These are phyloP conservation scores for Gerris lacustris DNA, from an alignment of 2,888 invertebrate species.

Conservation along the genomic window DNA sequence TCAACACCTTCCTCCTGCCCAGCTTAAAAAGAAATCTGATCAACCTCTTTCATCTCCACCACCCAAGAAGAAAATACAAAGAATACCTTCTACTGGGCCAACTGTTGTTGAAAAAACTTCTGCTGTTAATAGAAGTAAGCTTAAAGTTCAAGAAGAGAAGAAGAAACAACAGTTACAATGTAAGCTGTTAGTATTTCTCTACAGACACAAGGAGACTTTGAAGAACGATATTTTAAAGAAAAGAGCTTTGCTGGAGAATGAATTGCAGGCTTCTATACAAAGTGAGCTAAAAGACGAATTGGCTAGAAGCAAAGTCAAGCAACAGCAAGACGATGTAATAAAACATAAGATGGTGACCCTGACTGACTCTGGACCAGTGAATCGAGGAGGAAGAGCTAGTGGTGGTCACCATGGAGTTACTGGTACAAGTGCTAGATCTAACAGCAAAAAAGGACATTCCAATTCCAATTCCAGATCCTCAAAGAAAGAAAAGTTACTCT, in stretches of 20 bases:
- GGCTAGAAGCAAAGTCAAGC: not conserved
- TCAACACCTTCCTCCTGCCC: not conserved
- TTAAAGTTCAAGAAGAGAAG: constrained; percentile 40
- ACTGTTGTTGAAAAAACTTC: not conserved
- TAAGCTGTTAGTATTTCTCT: constrained; percentile 58
- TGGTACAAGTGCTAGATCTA: constrained; percentile 29
- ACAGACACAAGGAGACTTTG: constrained; percentile 79
- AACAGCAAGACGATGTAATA: constrained; percentile 13
- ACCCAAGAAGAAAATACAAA: constrained; percentile 25
- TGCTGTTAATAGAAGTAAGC: constrained; percentile 19
- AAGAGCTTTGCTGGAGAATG: constrained; percentile 74
- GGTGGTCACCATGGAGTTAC: constrained; percentile 4
- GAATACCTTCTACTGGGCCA: not conserved
- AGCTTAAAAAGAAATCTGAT: not conserved
- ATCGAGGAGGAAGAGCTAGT: constrained; percentile 6
- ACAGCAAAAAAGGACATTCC: constrained; percentile 29
- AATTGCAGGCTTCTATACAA: constrained; percentile 74
- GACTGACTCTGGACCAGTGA: not conserved
- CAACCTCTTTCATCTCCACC: not conserved
- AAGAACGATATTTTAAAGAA: constrained; percentile 90
- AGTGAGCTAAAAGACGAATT: not conserved
- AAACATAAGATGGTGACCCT: not conserved
- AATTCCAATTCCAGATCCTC: constrained; percentile 22
- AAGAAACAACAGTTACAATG: constrained; percentile 43
- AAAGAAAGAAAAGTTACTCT: constrained; percentile 73